Conservation (phyloP, 2,113 vertebrate species). For the Cnemophilus loriae region DNA sequence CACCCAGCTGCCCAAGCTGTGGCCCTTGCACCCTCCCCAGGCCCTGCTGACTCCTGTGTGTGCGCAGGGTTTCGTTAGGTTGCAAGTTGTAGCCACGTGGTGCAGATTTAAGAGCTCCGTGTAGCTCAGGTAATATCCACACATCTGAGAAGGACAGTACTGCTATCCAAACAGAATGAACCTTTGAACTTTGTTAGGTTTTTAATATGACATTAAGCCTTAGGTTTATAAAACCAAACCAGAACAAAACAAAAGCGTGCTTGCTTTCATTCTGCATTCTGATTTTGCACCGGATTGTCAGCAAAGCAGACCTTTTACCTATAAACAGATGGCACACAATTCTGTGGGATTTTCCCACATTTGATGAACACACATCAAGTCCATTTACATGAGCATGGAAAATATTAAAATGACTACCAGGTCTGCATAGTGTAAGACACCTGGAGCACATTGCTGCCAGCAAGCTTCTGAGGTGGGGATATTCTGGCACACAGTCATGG, state of each 20-base stretch:
- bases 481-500: conserved; percentile 19
- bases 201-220: background rate
- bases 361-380: conserved; percentile 32
- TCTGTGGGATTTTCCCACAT: conserved; percentile 39
- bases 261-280: conserved; percentile 5
- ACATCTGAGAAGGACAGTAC: background rate
- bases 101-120: background rate
- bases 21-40: background rate
- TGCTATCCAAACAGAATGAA: background rate
- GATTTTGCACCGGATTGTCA: background rate
- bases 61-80: background rate
- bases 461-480: conserved; percentile 32
- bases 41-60: background rate
- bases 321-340: conserved; percentile 30
- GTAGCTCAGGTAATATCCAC: background rate
- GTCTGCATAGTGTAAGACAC: conserved; percentile 25
- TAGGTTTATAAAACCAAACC: conserved; percentile 5
- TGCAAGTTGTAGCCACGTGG: background rate
- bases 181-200: conserved; percentile 31
- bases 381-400: conserved; percentile 47
- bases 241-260: background rate
- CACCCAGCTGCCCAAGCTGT: background rate
- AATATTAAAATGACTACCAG: conserved; percentile 57
- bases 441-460: conserved; percentile 42
- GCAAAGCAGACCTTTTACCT: conserved; percentile 5